Percentiles rank a stretch among this genome's conserved stretches.
Evolutionary conservation across 2,113 vertebrate species (phyloP).

Genomic region (Hipposideros armiger): DNA sequence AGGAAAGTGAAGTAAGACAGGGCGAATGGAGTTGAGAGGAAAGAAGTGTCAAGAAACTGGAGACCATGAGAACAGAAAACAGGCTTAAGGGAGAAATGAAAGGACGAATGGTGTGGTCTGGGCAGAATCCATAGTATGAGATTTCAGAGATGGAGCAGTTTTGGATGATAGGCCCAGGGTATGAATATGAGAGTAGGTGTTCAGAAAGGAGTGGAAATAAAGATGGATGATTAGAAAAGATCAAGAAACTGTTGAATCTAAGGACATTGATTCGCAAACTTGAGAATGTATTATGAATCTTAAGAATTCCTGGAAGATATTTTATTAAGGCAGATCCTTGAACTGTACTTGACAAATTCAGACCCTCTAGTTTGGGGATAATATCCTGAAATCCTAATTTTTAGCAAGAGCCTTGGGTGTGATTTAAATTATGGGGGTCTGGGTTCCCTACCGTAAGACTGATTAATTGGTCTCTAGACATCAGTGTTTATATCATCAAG

Average conservation of each 20-base stretch:
- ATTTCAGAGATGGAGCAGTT: not conserved
- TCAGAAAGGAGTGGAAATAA: conserved; percentile 5
- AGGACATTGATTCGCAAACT: not conserved
- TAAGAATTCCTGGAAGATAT: conserved; percentile 31
- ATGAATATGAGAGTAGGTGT: not conserved
- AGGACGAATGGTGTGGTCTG: not conserved
- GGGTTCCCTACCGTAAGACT: not conserved
- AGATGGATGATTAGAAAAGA: conserved; percentile 43
- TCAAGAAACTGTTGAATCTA: not conserved
- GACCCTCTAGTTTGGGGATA: not conserved
- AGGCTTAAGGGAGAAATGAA: not conserved
- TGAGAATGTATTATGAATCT: conserved; percentile 23
- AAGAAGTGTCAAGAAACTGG: not conserved
- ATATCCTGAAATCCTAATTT: not conserved
- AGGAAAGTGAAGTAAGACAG: not conserved
- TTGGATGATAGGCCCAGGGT: not conserved
- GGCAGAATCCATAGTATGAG: not conserved
- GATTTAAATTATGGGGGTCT: not conserved
- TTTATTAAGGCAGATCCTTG: conserved; percentile 52
- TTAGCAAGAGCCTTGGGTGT: not conserved
- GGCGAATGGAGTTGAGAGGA: not conserved
- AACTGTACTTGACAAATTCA: not conserved
- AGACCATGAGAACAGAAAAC: not conserved
- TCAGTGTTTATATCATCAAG: conserved; percentile 3
- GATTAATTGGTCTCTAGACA: not conserved